Percentiles rank a stretch among this genome's conserved stretches.
Evolutionary conservation across 2,888 invertebrate species (phyloP).

Genomic region (Ophonus ardosiacus): DNA sequence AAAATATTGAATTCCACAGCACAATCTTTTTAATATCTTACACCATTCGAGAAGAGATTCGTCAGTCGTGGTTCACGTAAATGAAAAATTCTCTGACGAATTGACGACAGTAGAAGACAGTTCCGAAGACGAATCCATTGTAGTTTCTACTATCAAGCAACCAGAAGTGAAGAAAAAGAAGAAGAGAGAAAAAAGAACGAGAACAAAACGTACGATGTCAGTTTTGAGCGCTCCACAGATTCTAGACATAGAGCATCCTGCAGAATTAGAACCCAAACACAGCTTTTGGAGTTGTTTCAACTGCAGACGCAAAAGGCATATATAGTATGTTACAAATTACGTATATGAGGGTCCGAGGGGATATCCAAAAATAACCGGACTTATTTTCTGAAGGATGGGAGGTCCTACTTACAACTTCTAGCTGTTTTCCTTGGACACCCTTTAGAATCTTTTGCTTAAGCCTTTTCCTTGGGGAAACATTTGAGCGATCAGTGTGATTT

Average conservation of each 20-base stretch:
- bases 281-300: background rate
- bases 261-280: background rate
- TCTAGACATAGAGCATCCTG: background rate
- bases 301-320: background rate
- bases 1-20: background rate
- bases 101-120: constrained; percentile 15
- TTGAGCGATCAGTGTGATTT: too few species aligned
- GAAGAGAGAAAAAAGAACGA: background rate
- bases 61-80: constrained; percentile 23
- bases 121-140: background rate
- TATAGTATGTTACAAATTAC: background rate
- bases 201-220: background rate
- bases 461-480: too few species aligned
- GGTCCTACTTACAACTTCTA: too few species aligned
- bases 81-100: constrained; percentile 36
- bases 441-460: too few species aligned
- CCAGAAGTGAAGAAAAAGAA: constrained; percentile 2
- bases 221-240: background rate
- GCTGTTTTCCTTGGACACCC: too few species aligned
- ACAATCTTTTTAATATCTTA: constrained; percentile 14
- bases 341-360: too few species aligned
- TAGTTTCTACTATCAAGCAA: background rate
- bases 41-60: constrained; percentile 7
- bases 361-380: too few species aligned
- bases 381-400: too few species aligned